Conservation (phyloP, 2,888 invertebrate genomes). For the Chymomyza fuscimana region DNA sequence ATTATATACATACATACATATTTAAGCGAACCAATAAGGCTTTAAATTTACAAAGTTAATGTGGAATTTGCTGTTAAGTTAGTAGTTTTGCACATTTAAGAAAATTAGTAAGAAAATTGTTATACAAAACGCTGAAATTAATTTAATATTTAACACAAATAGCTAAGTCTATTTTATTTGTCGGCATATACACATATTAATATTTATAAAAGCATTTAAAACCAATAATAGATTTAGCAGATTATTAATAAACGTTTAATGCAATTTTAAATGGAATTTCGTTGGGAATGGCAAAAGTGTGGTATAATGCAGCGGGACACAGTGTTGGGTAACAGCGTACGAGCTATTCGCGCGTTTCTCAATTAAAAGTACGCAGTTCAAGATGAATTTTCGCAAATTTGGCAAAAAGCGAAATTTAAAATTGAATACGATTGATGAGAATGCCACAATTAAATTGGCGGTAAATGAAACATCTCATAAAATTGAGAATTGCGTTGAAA, state of each 20-base stretch:
- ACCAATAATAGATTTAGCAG: conserved; percentile 43
- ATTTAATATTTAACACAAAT: not conserved
- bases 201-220: conserved; percentile 2
- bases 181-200: not conserved
- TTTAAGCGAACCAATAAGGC: conserved; percentile 44
- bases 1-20: conserved; percentile 13
- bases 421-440: conserved; percentile 72
- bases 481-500: not conserved
- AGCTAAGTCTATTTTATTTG: not conserved
- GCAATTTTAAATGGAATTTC: not conserved
- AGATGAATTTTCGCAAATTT: conserved; percentile 52
- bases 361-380: not conserved
- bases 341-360: not conserved
- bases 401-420: conserved; percentile 53
- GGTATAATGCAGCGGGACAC: not conserved
- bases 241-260: not conserved
- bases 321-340: conserved; percentile 1
- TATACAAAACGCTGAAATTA: not conserved
- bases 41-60: conserved; percentile 60
- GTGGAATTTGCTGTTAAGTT: not conserved
- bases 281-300: conserved; percentile 3
- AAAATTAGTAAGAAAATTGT: not conserved
- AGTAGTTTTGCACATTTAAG: conserved; percentile 43
- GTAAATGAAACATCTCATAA: conserved; percentile 44
- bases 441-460: conserved; percentile 71